A percentile compares a stretch with the other conserved stretches of the same genome.
Evolutionary conservation across 2,797 vertebrate species (phyloP).

Genomic region (Picus viridis): DNA sequence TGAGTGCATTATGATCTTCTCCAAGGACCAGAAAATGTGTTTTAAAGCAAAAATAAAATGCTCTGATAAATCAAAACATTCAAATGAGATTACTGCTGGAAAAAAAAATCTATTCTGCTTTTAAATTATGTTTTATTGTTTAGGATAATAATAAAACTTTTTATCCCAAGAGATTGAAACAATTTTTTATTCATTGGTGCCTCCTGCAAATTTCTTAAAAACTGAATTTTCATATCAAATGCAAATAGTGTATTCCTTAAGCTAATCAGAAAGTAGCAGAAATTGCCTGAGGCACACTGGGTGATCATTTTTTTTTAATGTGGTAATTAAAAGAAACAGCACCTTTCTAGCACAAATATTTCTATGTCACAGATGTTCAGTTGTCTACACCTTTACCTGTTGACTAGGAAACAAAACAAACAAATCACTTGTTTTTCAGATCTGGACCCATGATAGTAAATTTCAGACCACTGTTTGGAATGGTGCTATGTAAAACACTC

Average conservation of each 20-base stretch:
- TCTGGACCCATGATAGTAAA: neutral
- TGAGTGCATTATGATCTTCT: constrained; percentile 73
- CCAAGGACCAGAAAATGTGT: constrained; percentile 66
- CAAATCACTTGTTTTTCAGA: neutral
- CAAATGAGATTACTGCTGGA: constrained; percentile 64
- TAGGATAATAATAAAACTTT: constrained; percentile 59
- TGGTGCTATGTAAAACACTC: neutral
- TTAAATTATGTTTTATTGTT: constrained; percentile 48
- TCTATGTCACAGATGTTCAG: neutral
- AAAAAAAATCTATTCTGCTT: constrained; percentile 44
- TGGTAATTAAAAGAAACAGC: neutral
- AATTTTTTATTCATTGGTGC: constrained; percentile 44
- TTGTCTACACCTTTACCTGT: neutral
- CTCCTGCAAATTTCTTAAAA: constrained; percentile 39
- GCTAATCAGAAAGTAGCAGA: constrained; percentile 58
- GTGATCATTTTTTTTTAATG: constrained; percentile 24
- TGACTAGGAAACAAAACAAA: neutral
- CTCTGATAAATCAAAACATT: constrained; percentile 78
- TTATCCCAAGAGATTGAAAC: constrained; percentile 53
- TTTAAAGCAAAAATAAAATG: constrained; percentile 73
- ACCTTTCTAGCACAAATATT: neutral
- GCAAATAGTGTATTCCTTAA: constrained; percentile 27
- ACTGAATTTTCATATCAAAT: constrained; percentile 40
- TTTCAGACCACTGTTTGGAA: neutral
- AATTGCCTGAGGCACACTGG: neutral